A percentile compares a stretch with the other conserved stretches of the same genome.
These are phyloP conservation scores for Bothrops jararaca DNA, from an alignment of 2,113 vertebrate genomes.

Conservation along the genomic window DNA sequence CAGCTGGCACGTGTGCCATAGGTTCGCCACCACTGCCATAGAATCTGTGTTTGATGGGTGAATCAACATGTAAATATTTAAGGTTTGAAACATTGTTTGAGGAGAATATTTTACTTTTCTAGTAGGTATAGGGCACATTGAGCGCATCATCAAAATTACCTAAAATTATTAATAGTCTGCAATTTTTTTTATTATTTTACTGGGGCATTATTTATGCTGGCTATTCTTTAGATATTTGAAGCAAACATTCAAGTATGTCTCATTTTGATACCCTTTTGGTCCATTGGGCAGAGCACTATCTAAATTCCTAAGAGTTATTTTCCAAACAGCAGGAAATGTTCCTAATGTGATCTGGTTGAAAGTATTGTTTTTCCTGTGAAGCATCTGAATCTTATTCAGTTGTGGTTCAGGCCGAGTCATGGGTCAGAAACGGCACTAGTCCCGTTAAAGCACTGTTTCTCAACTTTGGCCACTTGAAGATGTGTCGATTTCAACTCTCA, in stretches of 20 bases:
- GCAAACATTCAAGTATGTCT: neutral
- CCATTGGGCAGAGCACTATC: neutral
- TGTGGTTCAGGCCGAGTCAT: neutral
- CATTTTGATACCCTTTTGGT: neutral
- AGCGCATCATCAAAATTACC: neutral
- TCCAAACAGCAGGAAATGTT: neutral
- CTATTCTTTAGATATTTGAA: neutral
- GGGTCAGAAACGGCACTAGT: neutral
- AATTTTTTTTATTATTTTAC: neutral
- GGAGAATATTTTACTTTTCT: neutral
- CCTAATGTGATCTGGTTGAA: neutral
- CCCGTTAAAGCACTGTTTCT: neutral
- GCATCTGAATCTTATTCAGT: neutral
- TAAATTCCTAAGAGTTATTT: neutral
- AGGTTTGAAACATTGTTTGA: neutral
- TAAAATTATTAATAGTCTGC: neutral
- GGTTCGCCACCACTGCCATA: too few relatives aligned
- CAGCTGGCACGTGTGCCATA: too few relatives aligned
- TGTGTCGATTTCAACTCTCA: neutral
- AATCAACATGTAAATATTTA: neutral
- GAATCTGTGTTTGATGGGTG: neutral
- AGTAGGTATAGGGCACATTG: neutral
- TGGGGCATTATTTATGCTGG: neutral
- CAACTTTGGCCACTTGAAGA: neutral
- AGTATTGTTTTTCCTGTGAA: neutral